Conservation (phyloP, 2,797 vertebrate genomes). For the Buceros bicornis region DNA sequence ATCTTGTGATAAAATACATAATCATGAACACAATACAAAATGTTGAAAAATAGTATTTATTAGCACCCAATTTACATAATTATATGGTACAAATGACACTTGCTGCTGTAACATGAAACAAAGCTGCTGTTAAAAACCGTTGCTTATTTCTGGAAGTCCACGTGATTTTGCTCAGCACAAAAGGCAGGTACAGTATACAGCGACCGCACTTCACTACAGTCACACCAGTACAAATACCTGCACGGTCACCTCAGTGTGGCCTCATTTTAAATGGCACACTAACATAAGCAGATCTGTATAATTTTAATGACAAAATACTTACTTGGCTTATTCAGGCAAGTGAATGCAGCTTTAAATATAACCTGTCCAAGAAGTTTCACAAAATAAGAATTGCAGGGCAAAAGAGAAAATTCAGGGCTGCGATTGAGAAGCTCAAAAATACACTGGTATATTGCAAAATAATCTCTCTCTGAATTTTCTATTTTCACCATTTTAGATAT, state of each 20-base stretch:
- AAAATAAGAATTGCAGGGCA: slow-evolving; percentile 28
- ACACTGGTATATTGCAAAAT: background rate
- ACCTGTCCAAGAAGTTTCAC: slow-evolving; percentile 51
- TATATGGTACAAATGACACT: slow-evolving; percentile 79
- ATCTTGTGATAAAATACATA: background rate
- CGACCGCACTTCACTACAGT: slow-evolving; percentile 51
- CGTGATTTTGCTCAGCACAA: slow-evolving; percentile 70
- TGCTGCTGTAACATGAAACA: slow-evolving; percentile 76
- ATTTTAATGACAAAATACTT: slow-evolving; percentile 56
- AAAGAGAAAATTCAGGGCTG: slow-evolving; percentile 48
- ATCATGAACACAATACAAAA: background rate
- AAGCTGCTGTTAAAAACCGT: slow-evolving; percentile 75
- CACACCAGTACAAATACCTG: slow-evolving; percentile 51
- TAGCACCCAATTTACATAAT: slow-evolving; percentile 80
- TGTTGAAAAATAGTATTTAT: slow-evolving; percentile 82
- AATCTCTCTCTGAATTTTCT: slow-evolving; percentile 2
- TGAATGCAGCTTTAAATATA: slow-evolving; percentile 52
- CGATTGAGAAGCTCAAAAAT: slow-evolving; percentile 40
- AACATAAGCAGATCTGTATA: slow-evolving; percentile 31
- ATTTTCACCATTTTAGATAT: background rate
- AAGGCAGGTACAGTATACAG: slow-evolving; percentile 50
- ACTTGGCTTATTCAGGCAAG: slow-evolving; percentile 40
- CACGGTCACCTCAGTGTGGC: slow-evolving; percentile 15
- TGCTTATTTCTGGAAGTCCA: slow-evolving; percentile 70
- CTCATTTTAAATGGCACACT: slow-evolving; percentile 23